Evolutionary conservation across 2,797 vertebrate genomes (phyloP).

Genomic region (Phoxinus dragarum): DNA sequence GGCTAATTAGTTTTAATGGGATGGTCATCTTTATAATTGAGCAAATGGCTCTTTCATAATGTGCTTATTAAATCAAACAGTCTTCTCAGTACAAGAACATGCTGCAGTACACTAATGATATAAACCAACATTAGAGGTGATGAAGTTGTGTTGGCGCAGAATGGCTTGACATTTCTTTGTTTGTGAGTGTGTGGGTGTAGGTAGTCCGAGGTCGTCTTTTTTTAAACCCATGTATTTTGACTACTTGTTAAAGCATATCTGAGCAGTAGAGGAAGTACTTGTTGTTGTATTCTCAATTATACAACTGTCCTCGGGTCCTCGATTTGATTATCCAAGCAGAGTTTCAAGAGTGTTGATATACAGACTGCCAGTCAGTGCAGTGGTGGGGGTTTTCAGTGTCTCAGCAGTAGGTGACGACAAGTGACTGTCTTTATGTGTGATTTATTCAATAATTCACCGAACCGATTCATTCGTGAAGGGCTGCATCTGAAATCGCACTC

Average conservation of each 20-base stretch:
- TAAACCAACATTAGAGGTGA: conserved; percentile 27
- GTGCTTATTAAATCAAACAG: conserved; percentile 52
- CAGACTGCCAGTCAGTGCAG: not conserved
- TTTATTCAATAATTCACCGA: not conserved
- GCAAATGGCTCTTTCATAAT: conserved; percentile 49
- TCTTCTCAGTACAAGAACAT: conserved; percentile 13
- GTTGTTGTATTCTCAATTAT: conserved; percentile 19
- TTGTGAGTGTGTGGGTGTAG: conserved; percentile 7
- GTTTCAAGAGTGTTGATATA: not conserved
- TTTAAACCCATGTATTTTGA: not conserved
- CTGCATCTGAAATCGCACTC: not conserved
- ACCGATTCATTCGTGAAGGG: not conserved
- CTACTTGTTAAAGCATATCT: not conserved
- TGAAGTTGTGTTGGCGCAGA: conserved; percentile 7
- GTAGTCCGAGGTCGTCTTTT: conserved; percentile 5
- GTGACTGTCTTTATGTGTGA: not conserved
- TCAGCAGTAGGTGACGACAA: not conserved
- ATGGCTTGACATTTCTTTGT: conserved; percentile 25
- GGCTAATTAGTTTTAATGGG: conserved; percentile 55
- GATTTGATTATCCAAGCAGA: not conserved
- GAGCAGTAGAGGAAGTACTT: not conserved
- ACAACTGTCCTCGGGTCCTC: not conserved
- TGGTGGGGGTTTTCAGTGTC: not conserved
- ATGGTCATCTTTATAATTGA: conserved; percentile 54
- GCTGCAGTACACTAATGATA: conserved; percentile 21